These are phyloP conservation scores for Adelges cooleyi DNA, from an alignment of 1,140 invertebrate species.

Conservation along the genomic window DNA sequence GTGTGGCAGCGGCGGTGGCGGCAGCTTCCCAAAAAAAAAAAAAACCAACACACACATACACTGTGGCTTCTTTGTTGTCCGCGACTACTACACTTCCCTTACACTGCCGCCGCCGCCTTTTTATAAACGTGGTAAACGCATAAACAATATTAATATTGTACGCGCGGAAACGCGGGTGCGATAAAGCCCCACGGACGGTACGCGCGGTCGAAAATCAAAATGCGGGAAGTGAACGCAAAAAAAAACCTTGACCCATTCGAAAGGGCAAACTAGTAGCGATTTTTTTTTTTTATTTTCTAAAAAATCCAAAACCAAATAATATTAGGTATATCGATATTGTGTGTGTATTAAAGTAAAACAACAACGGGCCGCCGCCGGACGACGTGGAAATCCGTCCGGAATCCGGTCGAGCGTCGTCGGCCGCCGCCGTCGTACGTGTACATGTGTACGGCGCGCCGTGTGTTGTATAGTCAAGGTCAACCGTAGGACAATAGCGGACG, in stretches of 20 bases:
- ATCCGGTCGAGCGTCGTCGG: slow-evolving; percentile 18
- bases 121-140: too few species aligned
- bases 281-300: too few species aligned
- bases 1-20: background rate
- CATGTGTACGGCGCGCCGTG: background rate
- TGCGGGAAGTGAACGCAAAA: background rate
- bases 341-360: too few species aligned
- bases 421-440: too few species aligned
- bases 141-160: background rate
- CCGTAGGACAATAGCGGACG: slow-evolving; percentile 25
- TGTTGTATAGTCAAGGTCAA: slow-evolving; percentile 16
- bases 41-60: background rate
- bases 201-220: background rate
- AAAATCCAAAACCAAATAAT: too few species aligned
- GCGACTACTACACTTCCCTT: too few species aligned
- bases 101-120: too few species aligned
- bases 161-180: background rate
- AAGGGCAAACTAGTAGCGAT: too few species aligned
- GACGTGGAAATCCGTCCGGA: slow-evolving; percentile 18
- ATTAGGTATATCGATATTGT: too few species aligned
- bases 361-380: too few species aligned
- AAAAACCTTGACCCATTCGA: slow-evolving; percentile 11
- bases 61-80: background rate
- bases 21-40: slow-evolving; percentile 9
- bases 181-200: background rate